Evolutionary conservation across 2,113 vertebrate species (phyloP).

Genomic region (Anser brachyrhynchus): DNA sequence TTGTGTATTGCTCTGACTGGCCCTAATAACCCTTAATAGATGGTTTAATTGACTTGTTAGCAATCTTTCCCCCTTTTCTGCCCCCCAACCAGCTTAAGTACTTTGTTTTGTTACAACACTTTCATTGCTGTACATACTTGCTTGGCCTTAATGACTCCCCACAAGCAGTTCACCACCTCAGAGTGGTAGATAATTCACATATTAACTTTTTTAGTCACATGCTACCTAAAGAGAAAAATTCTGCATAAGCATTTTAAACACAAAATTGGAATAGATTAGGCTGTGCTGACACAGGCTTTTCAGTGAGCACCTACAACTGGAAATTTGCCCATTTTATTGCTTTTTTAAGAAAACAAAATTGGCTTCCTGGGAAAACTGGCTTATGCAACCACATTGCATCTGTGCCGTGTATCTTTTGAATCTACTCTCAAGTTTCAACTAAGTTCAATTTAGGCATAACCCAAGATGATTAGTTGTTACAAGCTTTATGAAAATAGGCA

Average conservation of each 20-base stretch:
- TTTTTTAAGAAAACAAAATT: neutral
- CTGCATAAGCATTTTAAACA: neutral
- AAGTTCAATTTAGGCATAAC: conserved; percentile 7
- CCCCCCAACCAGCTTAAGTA: neutral
- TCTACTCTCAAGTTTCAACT: conserved; percentile 10
- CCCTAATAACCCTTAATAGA: neutral
- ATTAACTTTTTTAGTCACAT: neutral
- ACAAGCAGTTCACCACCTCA: neutral
- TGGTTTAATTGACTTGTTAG: neutral
- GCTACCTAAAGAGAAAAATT: neutral
- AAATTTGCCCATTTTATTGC: neutral
- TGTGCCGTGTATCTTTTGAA: neutral
- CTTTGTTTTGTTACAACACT: neutral
- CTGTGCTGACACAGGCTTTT: conserved; percentile 23
- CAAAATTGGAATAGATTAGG: neutral
- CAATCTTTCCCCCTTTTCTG: neutral
- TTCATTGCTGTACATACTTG: neutral
- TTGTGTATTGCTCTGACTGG: neutral
- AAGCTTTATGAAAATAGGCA: conserved; percentile 9
- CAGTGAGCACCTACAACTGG: conserved; percentile 4
- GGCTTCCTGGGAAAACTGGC: neutral
- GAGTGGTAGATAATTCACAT: neutral
- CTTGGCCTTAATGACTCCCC: neutral
- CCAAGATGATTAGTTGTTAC: neutral
- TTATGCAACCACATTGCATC: neutral